A percentile compares a stretch with the other conserved stretches of the same genome.
Evolutionary conservation across 1,140 invertebrate species (phyloP).

Genomic region (Hirudo medicinalis): DNA sequence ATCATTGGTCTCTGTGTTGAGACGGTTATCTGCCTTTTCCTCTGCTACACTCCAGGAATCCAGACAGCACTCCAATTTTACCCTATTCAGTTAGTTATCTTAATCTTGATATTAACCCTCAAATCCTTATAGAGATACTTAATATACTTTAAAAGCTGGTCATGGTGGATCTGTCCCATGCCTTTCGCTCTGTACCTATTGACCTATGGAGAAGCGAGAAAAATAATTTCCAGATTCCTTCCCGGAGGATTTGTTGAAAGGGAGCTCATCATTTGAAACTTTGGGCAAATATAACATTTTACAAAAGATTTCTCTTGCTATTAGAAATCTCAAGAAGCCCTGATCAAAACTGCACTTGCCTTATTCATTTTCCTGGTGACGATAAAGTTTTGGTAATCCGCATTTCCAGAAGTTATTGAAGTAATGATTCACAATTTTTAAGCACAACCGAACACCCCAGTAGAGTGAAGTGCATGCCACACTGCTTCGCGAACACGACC

Average conservation of each 20-base stretch:
- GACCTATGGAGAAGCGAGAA: slow-evolving; percentile 87
- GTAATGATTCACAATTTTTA: too few relatives aligned
- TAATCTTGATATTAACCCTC: not conserved
- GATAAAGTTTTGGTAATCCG: too few relatives aligned
- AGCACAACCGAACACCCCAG: too few relatives aligned
- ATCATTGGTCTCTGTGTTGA: slow-evolving; percentile 42
- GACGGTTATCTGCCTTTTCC: slow-evolving; percentile 36
- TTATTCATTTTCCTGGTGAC: too few relatives aligned
- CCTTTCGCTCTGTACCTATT: slow-evolving; percentile 95
- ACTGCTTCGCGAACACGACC: too few relatives aligned
- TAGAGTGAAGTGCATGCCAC: too few relatives aligned
- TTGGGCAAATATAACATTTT: too few relatives aligned
- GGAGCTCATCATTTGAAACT: slow-evolving; percentile 47
- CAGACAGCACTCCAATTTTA: slow-evolving; percentile 40
- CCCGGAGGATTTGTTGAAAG: slow-evolving; percentile 94
- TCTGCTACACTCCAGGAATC: slow-evolving; percentile 39
- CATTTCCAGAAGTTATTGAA: too few relatives aligned
- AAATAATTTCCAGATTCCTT: slow-evolving; percentile 77
- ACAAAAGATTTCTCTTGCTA: too few relatives aligned
- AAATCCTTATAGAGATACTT: not conserved
- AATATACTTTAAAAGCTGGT: slow-evolving; percentile 10
- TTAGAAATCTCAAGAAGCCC: too few relatives aligned
- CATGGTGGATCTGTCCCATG: slow-evolving; percentile 93
- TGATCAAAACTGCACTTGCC: too few relatives aligned
- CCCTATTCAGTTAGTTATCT: slow-evolving; percentile 34